Percentiles rank a stretch among this genome's conserved stretches.
phyloP scores from a whole-genome alignment of 2,113 vertebrate species.

The Sceloporus tristichus region DNA sequence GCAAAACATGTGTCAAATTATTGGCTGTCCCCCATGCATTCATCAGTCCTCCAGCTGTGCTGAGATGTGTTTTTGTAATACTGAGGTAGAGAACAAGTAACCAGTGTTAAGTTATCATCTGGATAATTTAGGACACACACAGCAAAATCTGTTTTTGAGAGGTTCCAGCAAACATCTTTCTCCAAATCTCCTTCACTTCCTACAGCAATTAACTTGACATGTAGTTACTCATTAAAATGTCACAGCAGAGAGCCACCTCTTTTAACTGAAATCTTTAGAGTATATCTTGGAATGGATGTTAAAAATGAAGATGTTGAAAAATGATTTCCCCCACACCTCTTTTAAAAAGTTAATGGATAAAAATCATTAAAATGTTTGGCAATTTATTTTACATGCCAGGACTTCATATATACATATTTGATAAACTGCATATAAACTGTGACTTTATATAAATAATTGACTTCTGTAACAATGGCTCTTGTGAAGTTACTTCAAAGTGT shows the following conservation, averaged over 20 bases:
- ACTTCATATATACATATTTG: neutral
- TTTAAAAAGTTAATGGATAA: neutral
- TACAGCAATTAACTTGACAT: conserved; percentile 34
- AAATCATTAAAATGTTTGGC: neutral
- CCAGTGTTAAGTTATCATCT: conserved; percentile 16
- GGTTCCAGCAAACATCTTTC: neutral
- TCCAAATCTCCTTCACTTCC: neutral
- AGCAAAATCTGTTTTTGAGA: conserved; percentile 7
- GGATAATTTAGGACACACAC: conserved; percentile 10
- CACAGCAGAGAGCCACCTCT: neutral
- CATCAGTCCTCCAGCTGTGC: too few relatives aligned
- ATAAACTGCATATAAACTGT: neutral
- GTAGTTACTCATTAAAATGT: neutral
- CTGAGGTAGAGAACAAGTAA: neutral
- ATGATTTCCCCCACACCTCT: neutral
- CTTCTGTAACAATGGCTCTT: conserved; percentile 6
- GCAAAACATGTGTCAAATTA: too few relatives aligned
- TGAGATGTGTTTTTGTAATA: neutral
- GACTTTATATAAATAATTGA: conserved; percentile 22
- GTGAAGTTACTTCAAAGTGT: conserved; percentile 7
- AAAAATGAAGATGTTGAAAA: conserved; percentile 2
- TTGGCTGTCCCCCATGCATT: too few relatives aligned
- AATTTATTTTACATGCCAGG: conserved; percentile 22
- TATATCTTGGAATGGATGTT: neutral
- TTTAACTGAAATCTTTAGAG: neutral